Evolutionary conservation across 1,140 invertebrate species (phyloP).

Genomic region (Drosophila lowei): DNA sequence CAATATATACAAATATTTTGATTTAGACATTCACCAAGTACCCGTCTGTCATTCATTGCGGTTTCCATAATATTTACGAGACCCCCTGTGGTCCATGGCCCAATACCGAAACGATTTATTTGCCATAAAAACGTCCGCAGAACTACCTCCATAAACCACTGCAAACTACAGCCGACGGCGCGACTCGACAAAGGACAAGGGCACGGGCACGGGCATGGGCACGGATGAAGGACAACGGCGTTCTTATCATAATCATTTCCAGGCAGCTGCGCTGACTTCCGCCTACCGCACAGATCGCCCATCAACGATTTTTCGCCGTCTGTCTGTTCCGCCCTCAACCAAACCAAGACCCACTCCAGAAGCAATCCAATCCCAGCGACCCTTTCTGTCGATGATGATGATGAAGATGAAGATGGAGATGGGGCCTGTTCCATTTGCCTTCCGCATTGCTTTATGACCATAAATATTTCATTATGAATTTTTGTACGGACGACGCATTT

Average conservation of each 20-base stretch:
- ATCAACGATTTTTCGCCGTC: conserved; percentile 21
- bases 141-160: conserved; percentile 57
- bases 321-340: not conserved
- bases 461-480: conserved; percentile 82
- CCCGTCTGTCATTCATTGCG: conserved; percentile 3
- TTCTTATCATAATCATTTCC: conserved; percentile 79
- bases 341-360: conserved; percentile 11
- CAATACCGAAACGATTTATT: conserved; percentile 53
- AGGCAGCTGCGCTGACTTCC: conserved; percentile 75
- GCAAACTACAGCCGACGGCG: conserved; percentile 10
- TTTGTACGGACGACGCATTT: conserved; percentile 59
- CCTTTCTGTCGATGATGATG: conserved; percentile 58
- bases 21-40: not conserved
- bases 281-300: conserved; percentile 46
- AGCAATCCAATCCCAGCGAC: conserved; percentile 49
- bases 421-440: conserved; percentile 45
- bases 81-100: conserved; percentile 34
- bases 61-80: conserved; percentile 30
- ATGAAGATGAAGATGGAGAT: conserved; percentile 32
- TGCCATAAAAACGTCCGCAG: conserved; percentile 61
- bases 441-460: conserved; percentile 78
- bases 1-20: no score
- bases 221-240: conserved; percentile 30
- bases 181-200: conserved; percentile 35
- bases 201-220: not conserved